Conservation (phyloP, 2,113 vertebrate species). For the Rhea pennata region DNA sequence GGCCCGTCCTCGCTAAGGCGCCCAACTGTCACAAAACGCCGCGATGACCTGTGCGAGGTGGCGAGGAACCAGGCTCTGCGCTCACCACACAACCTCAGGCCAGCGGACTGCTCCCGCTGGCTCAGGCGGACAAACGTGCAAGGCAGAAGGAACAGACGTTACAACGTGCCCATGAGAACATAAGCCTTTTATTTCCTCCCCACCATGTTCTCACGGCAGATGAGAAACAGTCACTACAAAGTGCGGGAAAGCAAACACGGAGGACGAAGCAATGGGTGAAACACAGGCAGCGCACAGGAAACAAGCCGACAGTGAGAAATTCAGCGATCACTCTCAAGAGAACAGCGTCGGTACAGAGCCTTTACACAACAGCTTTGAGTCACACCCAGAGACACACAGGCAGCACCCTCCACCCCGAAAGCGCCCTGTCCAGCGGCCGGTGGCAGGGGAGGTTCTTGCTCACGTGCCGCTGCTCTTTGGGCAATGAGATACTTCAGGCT, state of each 20-base stretch:
- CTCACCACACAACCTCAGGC: background rate
- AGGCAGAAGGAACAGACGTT: constrained; percentile 21
- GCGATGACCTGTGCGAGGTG: too few species aligned
- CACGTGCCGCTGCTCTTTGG: rapidly evolving
- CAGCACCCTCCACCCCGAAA: rapidly evolving
- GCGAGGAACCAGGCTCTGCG: background rate
- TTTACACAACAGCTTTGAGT: background rate
- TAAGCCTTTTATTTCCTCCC: constrained; percentile 51
- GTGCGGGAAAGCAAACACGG: background rate
- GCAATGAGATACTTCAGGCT: background rate
- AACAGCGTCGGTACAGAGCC: background rate
- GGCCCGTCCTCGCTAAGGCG: background rate
- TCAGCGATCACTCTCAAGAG: background rate
- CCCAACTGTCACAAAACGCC: background rate
- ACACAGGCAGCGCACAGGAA: background rate
- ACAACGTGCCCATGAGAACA: constrained; percentile 44
- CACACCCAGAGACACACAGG: background rate
- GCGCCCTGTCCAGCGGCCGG: too few species aligned
- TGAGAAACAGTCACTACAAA: background rate
- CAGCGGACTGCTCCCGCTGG: background rate
- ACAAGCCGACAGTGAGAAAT: background rate
- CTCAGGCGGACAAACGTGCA: background rate
- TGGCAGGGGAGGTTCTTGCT: background rate
- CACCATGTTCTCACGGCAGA: background rate
- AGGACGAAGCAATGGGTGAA: rapidly evolving